Evolutionary conservation across 2,113 vertebrate species (phyloP).

Genomic region (Melanerpes aurifrons): DNA sequence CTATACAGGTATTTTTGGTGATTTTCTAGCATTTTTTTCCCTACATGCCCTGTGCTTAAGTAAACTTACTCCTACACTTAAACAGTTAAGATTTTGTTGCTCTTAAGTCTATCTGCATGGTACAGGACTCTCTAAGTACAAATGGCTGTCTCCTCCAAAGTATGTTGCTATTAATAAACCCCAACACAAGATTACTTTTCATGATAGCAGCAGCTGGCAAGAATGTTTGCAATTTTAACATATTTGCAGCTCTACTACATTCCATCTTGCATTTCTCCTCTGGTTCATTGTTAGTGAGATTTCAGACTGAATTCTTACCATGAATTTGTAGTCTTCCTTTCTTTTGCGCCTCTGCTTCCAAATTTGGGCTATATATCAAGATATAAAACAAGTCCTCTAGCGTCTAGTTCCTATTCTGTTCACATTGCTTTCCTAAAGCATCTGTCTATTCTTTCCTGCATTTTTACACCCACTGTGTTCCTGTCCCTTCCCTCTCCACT

Average conservation of each 20-base stretch:
- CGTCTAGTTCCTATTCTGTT: neutral
- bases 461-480: neutral
- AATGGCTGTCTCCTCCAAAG: conserved; percentile 68
- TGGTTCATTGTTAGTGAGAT: conserved; percentile 37
- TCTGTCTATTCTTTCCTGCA: neutral
- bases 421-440: neutral
- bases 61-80: neutral
- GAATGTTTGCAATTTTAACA: conserved; percentile 73
- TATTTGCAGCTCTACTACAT: conserved; percentile 69
- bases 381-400: neutral
- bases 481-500: neutral
- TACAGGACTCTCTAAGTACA: conserved; percentile 50
- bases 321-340: neutral
- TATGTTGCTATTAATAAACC: conserved; percentile 80
- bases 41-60: neutral
- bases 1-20: neutral
- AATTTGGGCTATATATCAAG: neutral
- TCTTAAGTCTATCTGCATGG: neutral
- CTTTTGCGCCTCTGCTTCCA: neutral
- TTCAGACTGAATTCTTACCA: conserved; percentile 29
- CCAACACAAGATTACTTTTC: conserved; percentile 71
- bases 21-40: neutral
- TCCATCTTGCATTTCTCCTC: conserved; percentile 69
- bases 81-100: neutral
- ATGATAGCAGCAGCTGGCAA: conserved; percentile 78